Conservation (phyloP, 2,113 vertebrate species). For the Corythoichthys intestinalis region DNA sequence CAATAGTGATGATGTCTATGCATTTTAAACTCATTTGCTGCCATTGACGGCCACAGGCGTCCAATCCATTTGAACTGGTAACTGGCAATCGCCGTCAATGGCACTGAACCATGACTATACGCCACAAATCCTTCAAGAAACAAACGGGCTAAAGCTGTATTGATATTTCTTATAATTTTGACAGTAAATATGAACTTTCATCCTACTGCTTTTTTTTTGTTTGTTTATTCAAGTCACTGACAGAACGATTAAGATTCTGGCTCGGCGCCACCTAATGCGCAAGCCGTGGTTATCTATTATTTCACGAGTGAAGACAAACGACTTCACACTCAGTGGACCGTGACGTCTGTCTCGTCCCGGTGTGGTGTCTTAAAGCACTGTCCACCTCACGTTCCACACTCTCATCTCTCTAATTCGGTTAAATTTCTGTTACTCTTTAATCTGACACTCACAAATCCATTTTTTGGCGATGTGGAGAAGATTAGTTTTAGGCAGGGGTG, state of each 20-base stretch:
- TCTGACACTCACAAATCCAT: background rate
- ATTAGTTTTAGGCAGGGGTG: background rate
- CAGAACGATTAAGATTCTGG: constrained; percentile 54
- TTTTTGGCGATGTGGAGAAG: background rate
- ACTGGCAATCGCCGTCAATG: too few species aligned
- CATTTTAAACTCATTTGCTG: too few species aligned
- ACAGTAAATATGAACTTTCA: constrained; percentile 40
- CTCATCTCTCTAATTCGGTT: background rate
- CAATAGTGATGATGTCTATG: too few species aligned
- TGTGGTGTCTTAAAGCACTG: constrained; percentile 40
- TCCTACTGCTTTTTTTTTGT: background rate
- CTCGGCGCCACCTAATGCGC: constrained; percentile 64
- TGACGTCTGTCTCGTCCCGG: constrained; percentile 60
- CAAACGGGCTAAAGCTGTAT: background rate
- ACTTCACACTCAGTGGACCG: constrained; percentile 70
- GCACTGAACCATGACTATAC: too few species aligned
- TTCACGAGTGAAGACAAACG: constrained; percentile 73
- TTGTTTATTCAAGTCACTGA: constrained; percentile 40
- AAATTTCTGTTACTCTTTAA: constrained; percentile 6
- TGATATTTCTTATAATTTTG: background rate
- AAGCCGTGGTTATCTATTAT: constrained; percentile 76
- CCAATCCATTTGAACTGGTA: too few species aligned
- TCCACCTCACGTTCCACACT: constrained; percentile 30
- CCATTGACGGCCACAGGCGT: too few species aligned
- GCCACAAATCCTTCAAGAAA: too few species aligned